Base-by-base conservation (phyloP, 2,113 vertebrate species). In the Tringa solitaria region DNA sequence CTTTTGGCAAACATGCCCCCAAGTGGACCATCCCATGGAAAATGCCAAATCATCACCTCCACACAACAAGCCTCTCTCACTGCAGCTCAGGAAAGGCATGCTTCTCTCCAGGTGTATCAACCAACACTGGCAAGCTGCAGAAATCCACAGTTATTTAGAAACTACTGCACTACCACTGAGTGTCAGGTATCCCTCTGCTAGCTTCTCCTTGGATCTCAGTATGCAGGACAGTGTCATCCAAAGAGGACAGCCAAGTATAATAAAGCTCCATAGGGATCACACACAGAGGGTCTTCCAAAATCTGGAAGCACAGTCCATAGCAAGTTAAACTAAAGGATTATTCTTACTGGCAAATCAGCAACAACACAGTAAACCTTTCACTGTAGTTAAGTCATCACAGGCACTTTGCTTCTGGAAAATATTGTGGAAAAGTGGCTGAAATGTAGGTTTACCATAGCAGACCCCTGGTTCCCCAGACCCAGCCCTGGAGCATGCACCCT, bases 61-160 rank as follows among this genome's bases (percentile, higher is more conserved):
- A 72, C 64, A 82, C 46, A 84, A 2, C 26, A 78, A 72, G 43
- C 67, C 76, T 68, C 56, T 51, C 69, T 48, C 56, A 46, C 39
- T 51, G n/a, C 46, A 92, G 39, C 19, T 82, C 48, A 48, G 9
- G 11, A 91, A 64, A 84, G 21, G 39, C 61, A 68, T 10, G 4
- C 39, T 68, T 51, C 19, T 76, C 50, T 79, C 70, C 2, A 5
- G 32, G n/a, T 30, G 7, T 46, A 78, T 60, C 65, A 72, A 64
- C 35, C 80, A 92, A 53, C 19, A 24, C 21, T n/a, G 39, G 24
- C 19, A 84, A 19, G 70, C 27, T 10, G 8, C 61, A 92, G 83
- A 94, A 78, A 92, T 72, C 69, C 89, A 84, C 23, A 72, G 32
- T 59, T 68, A 80, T 65, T 76, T 91, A 67, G 67, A 89, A 96